Evolutionary conservation across 2,797 vertebrate genomes (phyloP).

Genomic region (Epinephelus awoara): DNA sequence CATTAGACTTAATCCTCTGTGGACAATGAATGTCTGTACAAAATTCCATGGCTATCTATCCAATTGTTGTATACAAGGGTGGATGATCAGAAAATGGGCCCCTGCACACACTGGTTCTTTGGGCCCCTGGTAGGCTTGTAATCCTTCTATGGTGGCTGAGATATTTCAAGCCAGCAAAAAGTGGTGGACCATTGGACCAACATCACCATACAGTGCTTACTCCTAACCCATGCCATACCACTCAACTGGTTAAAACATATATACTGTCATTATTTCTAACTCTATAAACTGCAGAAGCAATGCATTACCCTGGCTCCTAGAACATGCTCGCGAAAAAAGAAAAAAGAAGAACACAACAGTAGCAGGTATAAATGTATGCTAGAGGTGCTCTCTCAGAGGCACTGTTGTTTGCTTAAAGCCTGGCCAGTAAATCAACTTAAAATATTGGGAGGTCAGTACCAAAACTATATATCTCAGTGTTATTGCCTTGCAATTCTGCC

Average conservation of each 20-base stretch:
- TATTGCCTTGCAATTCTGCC: slow-evolving; percentile 50
- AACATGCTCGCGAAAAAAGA: too few relatives aligned
- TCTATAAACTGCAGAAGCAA: not conserved
- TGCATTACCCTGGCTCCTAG: not conserved
- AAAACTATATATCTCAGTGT: slow-evolving; percentile 49
- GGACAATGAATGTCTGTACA: not conserved
- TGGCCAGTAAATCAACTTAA: slow-evolving; percentile 63
- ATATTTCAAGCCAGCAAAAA: not conserved
- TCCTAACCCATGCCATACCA: not conserved
- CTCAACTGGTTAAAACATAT: not conserved
- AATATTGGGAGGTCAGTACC: slow-evolving; percentile 42
- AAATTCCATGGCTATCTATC: not conserved
- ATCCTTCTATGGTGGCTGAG: not conserved
- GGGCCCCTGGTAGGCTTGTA: too few relatives aligned
- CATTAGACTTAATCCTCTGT: too few relatives aligned
- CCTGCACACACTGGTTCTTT: too few relatives aligned
- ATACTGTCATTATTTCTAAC: not conserved
- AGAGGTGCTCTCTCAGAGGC: slow-evolving; percentile 11
- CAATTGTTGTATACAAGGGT: too few relatives aligned
- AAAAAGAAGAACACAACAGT: not conserved
- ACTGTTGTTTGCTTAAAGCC: slow-evolving; percentile 37
- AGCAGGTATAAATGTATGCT: slow-evolving; percentile 26
- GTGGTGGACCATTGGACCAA: not conserved
- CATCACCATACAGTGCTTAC: too few relatives aligned
- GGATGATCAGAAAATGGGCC: too few relatives aligned